These are phyloP conservation scores for Poecilia gillii DNA, from an alignment of 2,797 vertebrate genomes.

Conservation along the genomic window DNA sequence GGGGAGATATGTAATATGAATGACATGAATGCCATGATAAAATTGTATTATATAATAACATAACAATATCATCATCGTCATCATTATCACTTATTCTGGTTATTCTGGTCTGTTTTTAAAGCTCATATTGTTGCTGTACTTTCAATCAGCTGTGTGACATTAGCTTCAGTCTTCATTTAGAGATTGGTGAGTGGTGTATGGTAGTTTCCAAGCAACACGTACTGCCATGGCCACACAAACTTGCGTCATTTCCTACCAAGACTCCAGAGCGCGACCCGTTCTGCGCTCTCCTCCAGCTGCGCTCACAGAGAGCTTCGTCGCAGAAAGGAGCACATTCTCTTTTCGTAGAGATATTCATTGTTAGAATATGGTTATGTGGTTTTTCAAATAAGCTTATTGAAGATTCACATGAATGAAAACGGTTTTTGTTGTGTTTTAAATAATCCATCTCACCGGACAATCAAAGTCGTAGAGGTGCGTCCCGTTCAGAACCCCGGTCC, in stretches of 20 bases:
- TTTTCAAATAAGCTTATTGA: neutral
- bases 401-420: neutral
- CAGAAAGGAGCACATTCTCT: neutral
- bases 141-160: slow-evolving; percentile 44
- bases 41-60: too few species aligned
- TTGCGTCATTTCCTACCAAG: slow-evolving; percentile 80
- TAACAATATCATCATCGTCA: too few species aligned
- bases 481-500: neutral
- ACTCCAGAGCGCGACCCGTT: slow-evolving; percentile 25
- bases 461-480: neutral
- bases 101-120: neutral
- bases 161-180: slow-evolving; percentile 41
- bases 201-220: slow-evolving; percentile 78
- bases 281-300: neutral
- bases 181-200: slow-evolving; percentile 51
- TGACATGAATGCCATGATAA: too few species aligned
- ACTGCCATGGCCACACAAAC: slow-evolving; percentile 26
- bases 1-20: neutral
- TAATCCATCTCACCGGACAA: neutral
- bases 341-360: neutral
- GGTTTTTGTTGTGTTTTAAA: neutral
- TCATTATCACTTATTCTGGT: neutral
- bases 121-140: slow-evolving; percentile 2
- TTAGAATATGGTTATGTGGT: neutral
- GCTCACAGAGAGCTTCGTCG: neutral